phyloP scores from a whole-genome alignment of 2,113 vertebrate species.

The Chlorodrepanis virens region DNA sequence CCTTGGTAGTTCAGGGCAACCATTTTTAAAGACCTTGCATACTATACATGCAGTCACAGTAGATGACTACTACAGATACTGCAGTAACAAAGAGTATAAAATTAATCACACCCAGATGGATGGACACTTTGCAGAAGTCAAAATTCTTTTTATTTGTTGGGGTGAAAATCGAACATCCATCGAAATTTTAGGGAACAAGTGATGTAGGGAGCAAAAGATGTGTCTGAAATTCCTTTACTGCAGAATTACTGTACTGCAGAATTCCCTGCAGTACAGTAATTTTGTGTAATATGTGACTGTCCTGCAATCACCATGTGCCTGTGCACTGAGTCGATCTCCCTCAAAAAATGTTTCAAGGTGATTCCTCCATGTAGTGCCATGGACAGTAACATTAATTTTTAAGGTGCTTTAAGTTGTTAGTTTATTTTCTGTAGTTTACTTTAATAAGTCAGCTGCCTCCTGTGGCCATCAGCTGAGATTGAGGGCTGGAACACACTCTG shows the following conservation, averaged over 20 bases:
- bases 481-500: background rate
- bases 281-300: background rate
- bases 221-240: background rate
- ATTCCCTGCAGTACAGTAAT: background rate
- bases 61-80: background rate
- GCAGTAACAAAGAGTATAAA: background rate
- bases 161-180: background rate
- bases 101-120: background rate
- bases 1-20: background rate
- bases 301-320: accelerated
- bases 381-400: background rate
- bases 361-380: background rate
- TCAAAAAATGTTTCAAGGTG: background rate
- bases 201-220: background rate
- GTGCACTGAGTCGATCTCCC: background rate
- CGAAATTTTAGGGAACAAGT: background rate
- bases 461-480: background rate
- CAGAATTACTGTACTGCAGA: background rate
- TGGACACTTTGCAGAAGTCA: background rate
- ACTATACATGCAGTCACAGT: background rate
- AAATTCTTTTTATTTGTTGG: background rate
- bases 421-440: background rate
- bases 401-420: background rate
- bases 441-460: background rate
- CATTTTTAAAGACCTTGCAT: background rate